Evolutionary conservation across 2,113 vertebrate species (phyloP).

Genomic region (Hippocampus barbouri): DNA sequence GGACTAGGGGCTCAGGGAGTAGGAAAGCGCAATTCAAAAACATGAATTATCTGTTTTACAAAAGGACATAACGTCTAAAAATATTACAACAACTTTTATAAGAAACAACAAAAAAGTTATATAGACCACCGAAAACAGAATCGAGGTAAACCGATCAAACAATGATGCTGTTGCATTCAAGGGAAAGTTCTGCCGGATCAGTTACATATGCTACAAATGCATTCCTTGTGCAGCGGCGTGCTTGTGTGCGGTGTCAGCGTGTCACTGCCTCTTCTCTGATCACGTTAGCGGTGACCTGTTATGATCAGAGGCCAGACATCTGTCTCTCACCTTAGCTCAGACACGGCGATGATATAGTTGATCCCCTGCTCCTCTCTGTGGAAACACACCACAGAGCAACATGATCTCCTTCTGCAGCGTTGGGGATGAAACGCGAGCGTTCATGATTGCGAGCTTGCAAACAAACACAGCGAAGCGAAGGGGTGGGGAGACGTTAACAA

Average conservation of each 20-base stretch:
- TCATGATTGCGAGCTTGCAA: slow-evolving; percentile 3
- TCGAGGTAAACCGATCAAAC: not conserved
- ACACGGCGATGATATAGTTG: slow-evolving; percentile 11
- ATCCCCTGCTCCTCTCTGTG: not conserved
- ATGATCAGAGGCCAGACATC: slow-evolving; percentile 14
- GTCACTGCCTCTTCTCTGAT: not conserved
- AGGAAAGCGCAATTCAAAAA: not conserved
- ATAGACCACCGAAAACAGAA: not conserved
- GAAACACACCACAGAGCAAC: slow-evolving; percentile 22
- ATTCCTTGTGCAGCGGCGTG: not conserved
- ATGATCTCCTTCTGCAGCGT: slow-evolving; percentile 20
- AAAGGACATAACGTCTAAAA: not conserved
- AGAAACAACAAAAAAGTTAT: not conserved
- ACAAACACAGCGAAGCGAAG: slow-evolving; percentile 1
- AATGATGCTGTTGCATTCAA: not conserved
- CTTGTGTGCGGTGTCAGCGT: not conserved
- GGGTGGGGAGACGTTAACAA: not conserved
- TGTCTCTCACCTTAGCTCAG: slow-evolving; percentile 23
- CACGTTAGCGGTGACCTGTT: slow-evolving; percentile 9
- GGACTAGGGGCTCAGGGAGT: not conserved
- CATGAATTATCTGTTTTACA: not conserved
- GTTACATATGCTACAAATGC: not conserved
- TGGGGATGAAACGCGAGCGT: not conserved
- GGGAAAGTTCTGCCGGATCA: not conserved
- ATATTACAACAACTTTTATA: too few relatives aligned